Evolutionary conservation across 2,113 vertebrate species (phyloP).

Genomic region (Myotis davidii): DNA sequence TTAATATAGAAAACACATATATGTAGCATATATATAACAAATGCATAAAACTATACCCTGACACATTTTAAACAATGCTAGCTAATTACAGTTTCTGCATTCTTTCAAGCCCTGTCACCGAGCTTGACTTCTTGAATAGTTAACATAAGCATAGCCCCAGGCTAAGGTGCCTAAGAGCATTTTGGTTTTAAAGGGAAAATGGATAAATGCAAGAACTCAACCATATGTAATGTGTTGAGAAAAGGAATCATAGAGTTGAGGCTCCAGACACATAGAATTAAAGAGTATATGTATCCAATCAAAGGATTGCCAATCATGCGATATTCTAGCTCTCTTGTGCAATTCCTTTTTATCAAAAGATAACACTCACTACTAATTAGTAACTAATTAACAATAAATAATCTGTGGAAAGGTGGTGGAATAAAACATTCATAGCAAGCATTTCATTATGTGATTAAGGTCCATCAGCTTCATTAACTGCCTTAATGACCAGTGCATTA

Average conservation of each 20-base stretch:
- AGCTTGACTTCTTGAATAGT: neutral
- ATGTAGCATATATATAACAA: neutral
- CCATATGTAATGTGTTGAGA: neutral
- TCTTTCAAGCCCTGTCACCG: neutral
- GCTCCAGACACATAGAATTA: neutral
- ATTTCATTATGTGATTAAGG: slow-evolving; percentile 44
- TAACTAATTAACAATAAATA: slow-evolving; percentile 53
- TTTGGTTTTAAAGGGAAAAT: neutral
- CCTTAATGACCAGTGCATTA: slow-evolving; percentile 30
- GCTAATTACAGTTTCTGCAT: slow-evolving; percentile 34
- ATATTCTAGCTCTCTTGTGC: neutral
- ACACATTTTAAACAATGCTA: neutral
- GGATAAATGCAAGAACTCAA: neutral
- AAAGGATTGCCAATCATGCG: neutral
- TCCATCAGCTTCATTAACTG: slow-evolving; percentile 26
- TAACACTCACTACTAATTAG: neutral
- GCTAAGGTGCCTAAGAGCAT: neutral
- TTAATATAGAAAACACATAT: neutral
- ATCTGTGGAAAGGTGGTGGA: slow-evolving; percentile 9
- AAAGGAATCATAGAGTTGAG: neutral
- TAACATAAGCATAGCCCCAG: neutral
- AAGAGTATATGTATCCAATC: neutral
- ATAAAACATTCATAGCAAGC: slow-evolving; percentile 29
- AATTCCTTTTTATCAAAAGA: slow-evolving; percentile 29
- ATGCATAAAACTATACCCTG: neutral